Evolutionary conservation across 2,888 invertebrate genomes (phyloP).

Genomic region (Drosophila paramelanica): DNA sequence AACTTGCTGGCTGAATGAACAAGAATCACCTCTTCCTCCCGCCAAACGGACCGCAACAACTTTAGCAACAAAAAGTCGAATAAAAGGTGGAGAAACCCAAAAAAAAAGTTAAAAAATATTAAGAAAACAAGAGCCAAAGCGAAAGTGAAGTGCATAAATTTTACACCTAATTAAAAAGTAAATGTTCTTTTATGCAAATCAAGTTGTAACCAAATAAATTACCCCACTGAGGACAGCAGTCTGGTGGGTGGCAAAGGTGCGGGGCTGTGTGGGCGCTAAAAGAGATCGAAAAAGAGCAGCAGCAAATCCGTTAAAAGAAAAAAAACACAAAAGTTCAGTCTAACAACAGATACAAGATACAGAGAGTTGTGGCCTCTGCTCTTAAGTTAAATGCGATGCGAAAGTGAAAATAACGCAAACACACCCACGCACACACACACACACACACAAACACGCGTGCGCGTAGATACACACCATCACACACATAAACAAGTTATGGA

Average conservation of each 20-base stretch:
- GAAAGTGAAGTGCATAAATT: constrained; percentile 78
- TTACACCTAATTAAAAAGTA: constrained; percentile 81
- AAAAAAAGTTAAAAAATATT: background rate
- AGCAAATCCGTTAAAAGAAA: constrained; percentile 33
- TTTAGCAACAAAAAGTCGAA: constrained; percentile 8
- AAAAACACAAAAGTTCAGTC: constrained; percentile 32
- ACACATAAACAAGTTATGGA: constrained; percentile 47
- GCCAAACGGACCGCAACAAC: constrained; percentile 20
- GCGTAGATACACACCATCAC: constrained; percentile 1
- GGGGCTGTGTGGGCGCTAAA: constrained; percentile 8
- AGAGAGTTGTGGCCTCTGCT: constrained; percentile 19
- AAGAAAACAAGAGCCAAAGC: constrained; percentile 38
- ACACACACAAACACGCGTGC: constrained; percentile 4
- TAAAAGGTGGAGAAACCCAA: constrained; percentile 14
- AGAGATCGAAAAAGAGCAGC: constrained; percentile 16
- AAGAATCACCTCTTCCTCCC: background rate
- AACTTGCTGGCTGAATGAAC: constrained; percentile 14
- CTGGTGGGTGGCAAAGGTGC: no score
- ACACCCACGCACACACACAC: constrained; percentile 6
- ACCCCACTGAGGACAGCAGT: constrained; percentile 33
- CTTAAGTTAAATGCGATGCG: constrained; percentile 14
- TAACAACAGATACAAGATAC: constrained; percentile 33
- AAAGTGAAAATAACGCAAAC: constrained; percentile 53
- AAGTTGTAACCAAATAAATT: constrained; percentile 77
- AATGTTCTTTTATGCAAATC: constrained; percentile 81